Evolutionary conservation across 2,797 vertebrate species (phyloP), one percentile per base, ranked within the genome.

Genomic region (Sebastes diploproa): DNA sequence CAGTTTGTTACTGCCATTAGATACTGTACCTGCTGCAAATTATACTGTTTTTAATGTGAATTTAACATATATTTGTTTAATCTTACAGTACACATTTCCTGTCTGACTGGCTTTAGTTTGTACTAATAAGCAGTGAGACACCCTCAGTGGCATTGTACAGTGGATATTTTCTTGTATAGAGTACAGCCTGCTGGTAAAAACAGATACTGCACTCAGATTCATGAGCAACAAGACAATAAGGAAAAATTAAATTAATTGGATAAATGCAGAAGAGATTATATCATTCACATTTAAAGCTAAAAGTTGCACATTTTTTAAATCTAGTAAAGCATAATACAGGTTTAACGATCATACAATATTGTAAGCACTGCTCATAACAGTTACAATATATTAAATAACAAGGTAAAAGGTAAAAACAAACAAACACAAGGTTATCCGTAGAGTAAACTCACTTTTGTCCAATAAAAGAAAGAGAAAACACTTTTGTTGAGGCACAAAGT

Each of bases 131-230:
- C 3, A 78, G 7, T 22, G 62, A 56, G 22, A 7, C 3, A n/a
- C 8, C 32, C 9, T 52, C 14, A 14, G 20, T 0, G 14, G 18
- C 8, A 7, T 1, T 75, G n/a, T 9, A 0, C 30, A 9, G 23
- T 55, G 4, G 32, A 67, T 23, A 73, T 85, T 54, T 80, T 32
- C 5, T 72, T 67, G 78, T 75, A 56, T 71, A 78, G 59, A 83
- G 81, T 52, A 61, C 82, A 78, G 36, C 76, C 91, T 86, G 69
- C 78, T 92, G 93, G 91, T 83, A 32, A 82, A 77, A 59, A 0
- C 4, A 36, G 6, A 20, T 3, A 77, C 18, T 85, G 69, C 78
- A 81, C 25, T 10, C 52, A 25, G 36, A 2, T 34, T 58, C 3
- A 46, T 36, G 3, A 29, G 14, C 20, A 16, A 23, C 22, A 32